Conservation (phyloP, 2,888 invertebrate species). For the Ochropacha duplaris region DNA sequence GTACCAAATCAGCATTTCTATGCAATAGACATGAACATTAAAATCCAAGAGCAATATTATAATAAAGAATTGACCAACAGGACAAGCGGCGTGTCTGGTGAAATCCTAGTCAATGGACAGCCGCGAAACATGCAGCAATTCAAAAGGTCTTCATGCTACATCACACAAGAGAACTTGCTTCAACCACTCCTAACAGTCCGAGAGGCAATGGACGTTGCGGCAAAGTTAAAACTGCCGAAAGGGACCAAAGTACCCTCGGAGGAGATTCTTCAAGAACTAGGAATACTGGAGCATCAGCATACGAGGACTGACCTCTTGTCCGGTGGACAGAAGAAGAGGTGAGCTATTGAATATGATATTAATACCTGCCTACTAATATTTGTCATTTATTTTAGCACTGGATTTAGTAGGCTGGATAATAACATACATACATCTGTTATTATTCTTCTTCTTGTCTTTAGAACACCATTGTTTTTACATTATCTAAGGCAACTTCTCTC, state of each 20-base stretch:
- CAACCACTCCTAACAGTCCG: conserved; percentile 88
- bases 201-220: conserved; percentile 91
- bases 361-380: background rate
- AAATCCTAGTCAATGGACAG: conserved; percentile 86
- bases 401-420: too few species aligned
- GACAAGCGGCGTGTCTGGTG: conserved; percentile 86
- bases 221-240: conserved; percentile 87
- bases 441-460: too few species aligned
- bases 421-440: too few species aligned
- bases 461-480: too few species aligned
- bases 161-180: conserved; percentile 90
- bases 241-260: conserved; percentile 71
- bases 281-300: conserved; percentile 84
- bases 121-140: conserved; percentile 85
- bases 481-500: too few species aligned
- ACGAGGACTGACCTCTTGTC: conserved; percentile 85
- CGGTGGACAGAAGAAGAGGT: conserved; percentile 91
- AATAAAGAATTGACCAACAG: conserved; percentile 51
- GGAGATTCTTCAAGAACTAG: conserved; percentile 84
- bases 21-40: too few species aligned
- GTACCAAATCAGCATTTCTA: too few species aligned
- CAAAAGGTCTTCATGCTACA: conserved; percentile 90
- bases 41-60: background rate
- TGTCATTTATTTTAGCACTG: too few species aligned
- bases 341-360: conserved; percentile 3